Evolutionary conservation across 2,888 invertebrate species (phyloP).

Genomic region (Ennomos quercinarius): DNA sequence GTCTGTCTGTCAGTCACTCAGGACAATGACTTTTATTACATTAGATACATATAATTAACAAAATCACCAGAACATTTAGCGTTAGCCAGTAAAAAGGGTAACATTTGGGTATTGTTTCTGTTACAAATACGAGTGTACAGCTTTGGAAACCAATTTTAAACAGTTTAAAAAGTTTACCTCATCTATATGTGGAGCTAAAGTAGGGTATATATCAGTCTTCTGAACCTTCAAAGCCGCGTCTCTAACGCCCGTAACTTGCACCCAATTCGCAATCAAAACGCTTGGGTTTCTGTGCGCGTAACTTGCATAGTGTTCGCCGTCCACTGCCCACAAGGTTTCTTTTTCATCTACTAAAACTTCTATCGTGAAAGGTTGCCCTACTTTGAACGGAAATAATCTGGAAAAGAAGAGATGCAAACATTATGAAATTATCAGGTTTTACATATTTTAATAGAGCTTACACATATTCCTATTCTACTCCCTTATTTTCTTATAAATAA

Average conservation of each 20-base stretch:
- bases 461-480: too few relatives aligned
- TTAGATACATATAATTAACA: too few relatives aligned
- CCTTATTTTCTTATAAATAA: too few relatives aligned
- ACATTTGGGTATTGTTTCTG: too few relatives aligned
- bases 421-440: not conserved
- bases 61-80: too few relatives aligned
- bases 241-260: conserved; percentile 86
- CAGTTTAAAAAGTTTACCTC: conserved; percentile 50
- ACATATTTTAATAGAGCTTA: not conserved
- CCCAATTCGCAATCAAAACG: conserved; percentile 64
- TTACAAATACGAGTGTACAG: too few relatives aligned
- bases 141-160: too few relatives aligned
- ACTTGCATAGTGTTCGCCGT: conserved; percentile 90
- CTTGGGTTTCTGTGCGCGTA: conserved; percentile 86
- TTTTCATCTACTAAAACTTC: conserved; percentile 86
- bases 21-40: too few relatives aligned
- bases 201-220: conserved; percentile 80
- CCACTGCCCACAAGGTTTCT: conserved; percentile 88
- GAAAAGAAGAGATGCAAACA: conserved; percentile 34
- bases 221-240: conserved; percentile 88
- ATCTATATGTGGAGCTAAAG: conserved; percentile 53
- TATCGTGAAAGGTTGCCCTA: conserved; percentile 80
- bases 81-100: too few relatives aligned
- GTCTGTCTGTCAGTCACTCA: too few relatives aligned
- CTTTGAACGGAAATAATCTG: conserved; percentile 80